Evolutionary conservation across 2,113 vertebrate species (phyloP), one percentile per base, ranked within the genome.

Genomic region (Bothrops jararaca): DNA sequence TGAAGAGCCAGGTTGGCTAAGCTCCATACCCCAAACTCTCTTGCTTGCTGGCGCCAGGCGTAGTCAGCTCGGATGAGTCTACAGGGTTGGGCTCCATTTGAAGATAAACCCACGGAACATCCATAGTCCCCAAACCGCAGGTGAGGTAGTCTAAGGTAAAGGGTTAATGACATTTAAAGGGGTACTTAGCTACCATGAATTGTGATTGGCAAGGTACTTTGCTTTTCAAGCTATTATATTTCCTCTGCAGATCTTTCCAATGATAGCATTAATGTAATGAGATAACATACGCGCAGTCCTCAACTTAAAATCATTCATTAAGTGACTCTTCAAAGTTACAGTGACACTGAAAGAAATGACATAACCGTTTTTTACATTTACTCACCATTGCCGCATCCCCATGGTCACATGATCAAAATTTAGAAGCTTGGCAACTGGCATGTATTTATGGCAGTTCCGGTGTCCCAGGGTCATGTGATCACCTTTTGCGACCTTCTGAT

Each of bases 21-120:
- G 85, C 94, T 96, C 96, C 96, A 92, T 95, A 90, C 93, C 90
- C 89, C 23, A 95, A 89, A 92, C 53, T 91, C 87, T 94, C 94
- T 60, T 48, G 88, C 94, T 95, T 92, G 50, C 87, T 87, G 94
- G 96, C 94, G 94, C 96, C 97, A 96, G 95, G 95, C 93, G 45
- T 93, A 85, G 93, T 94, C 93, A 95, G 92, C 58, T 15, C 60
- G 86, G 95, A 64, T 88, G 89, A 92, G 94, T 92, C 96, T 94
- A 22, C 15, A 92, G 88, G 94, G 94, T 69, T 85, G 88, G 94
- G 92, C 89, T 69, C 9, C 52, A 20, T 50, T 86, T 56, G 88
- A 91, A 57, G 50, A 39, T 29, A 90, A 90, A 89, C 86, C 85
- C 80, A 88, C 29, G 58, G 85, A 93, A 80, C 34, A 74, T 90